phyloP scores from a whole-genome alignment of 2,113 vertebrate species.

The Lates calcarifer region DNA sequence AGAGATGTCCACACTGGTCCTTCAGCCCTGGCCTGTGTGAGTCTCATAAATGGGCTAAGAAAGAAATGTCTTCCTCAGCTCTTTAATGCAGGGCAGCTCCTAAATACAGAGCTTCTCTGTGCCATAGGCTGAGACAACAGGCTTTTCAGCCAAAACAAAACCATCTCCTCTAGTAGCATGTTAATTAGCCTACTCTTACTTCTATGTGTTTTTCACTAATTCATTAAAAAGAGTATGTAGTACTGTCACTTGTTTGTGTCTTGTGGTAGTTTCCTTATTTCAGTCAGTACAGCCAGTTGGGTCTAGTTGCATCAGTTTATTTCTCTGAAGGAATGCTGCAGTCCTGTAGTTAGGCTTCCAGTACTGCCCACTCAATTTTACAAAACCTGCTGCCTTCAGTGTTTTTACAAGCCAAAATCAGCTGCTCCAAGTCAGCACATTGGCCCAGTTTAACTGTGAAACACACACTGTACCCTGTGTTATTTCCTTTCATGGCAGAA shows the following conservation, averaged over 20 bases:
- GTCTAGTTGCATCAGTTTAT: neutral
- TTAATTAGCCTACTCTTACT: neutral
- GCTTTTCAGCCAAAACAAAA: neutral
- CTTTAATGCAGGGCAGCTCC: constrained; percentile 60
- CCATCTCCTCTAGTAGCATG: neutral
- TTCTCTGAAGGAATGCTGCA: constrained; percentile 49
- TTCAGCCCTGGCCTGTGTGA: constrained; percentile 53
- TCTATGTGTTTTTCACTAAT: neutral
- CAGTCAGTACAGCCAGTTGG: neutral
- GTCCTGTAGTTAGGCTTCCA: constrained; percentile 38
- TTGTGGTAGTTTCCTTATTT: neutral
- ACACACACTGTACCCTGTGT: constrained; percentile 13
- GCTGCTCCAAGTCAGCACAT: constrained; percentile 43
- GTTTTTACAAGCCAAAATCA: constrained; percentile 50
- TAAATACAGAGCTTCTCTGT: constrained; percentile 45
- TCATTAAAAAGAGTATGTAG: neutral
- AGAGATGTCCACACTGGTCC: constrained; percentile 44
- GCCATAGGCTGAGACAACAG: constrained; percentile 50
- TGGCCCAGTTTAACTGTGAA: constrained; percentile 30
- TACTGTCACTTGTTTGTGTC: neutral
- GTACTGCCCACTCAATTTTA: constrained; percentile 48
- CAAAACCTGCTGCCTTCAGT: constrained; percentile 55
- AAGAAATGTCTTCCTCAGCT: constrained; percentile 39
- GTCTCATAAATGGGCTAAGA: constrained; percentile 33
- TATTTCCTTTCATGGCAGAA: constrained; percentile 24